Percentiles rank a stretch among this genome's conserved stretches.
These are phyloP conservation scores for Rapana venosa DNA, from an alignment of 2,888 invertebrate species.

Conservation along the genomic window DNA sequence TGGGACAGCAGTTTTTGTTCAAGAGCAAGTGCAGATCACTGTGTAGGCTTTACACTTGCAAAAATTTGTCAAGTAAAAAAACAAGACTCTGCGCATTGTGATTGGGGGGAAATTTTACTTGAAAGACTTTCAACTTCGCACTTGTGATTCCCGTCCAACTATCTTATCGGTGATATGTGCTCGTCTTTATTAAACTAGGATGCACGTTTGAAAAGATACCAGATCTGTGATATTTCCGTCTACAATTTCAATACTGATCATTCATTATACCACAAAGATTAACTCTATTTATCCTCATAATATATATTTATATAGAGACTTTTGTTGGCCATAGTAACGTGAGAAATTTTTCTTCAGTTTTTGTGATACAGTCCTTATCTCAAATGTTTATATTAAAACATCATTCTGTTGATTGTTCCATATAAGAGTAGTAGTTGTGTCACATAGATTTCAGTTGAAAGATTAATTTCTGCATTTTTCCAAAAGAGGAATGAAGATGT, in stretches of 20 bases:
- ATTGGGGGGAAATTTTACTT: too few relatives aligned
- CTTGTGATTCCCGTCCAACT: not conserved
- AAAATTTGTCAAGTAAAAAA: too few relatives aligned
- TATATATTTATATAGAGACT: not conserved
- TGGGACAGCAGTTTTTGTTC: too few relatives aligned
- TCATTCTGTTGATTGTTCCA: too few relatives aligned
- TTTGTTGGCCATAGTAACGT: not conserved
- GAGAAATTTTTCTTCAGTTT: not conserved
- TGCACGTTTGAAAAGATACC: not conserved
- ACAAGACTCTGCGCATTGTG: too few relatives aligned
- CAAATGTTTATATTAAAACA: too few relatives aligned
- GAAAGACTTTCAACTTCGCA: not conserved
- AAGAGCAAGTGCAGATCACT: too few relatives aligned
- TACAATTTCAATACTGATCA: not conserved
- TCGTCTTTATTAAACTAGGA: not conserved
- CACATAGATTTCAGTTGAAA: too few relatives aligned
- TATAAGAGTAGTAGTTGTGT: too few relatives aligned
- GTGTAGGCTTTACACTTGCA: too few relatives aligned
- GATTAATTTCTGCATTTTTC: not conserved
- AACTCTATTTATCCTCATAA: not conserved
- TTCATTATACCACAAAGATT: conserved; percentile 1
- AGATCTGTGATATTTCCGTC: not conserved
- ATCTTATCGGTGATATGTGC: not conserved
- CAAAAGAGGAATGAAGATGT: not conserved
- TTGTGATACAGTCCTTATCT: not conserved